phyloP scores from a whole-genome alignment of 2,888 invertebrate species.

The Mythimna vitellina region DNA sequence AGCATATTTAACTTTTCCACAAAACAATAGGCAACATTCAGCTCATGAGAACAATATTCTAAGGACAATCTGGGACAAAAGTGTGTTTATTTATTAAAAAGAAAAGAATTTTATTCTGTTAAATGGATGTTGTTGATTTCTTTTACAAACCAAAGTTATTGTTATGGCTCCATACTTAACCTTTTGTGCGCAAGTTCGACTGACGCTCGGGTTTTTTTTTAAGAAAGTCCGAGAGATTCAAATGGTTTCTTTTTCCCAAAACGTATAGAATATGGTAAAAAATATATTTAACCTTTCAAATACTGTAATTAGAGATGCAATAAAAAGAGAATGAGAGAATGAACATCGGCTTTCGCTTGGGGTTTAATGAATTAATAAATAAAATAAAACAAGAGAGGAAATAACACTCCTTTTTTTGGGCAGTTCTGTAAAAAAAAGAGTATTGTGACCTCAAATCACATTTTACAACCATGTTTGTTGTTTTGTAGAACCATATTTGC shows the following conservation, averaged over 20 bases:
- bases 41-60: background rate
- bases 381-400: background rate
- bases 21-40: background rate
- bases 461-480: too few species aligned
- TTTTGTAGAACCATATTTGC: too few species aligned
- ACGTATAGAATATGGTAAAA: too few species aligned
- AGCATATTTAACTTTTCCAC: background rate
- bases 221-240: background rate
- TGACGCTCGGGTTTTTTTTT: background rate
- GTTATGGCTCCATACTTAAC: too few species aligned
- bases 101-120: background rate
- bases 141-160: background rate
- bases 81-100: conserved; percentile 11
- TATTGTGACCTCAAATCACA: background rate
- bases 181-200: too few species aligned
- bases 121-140: background rate
- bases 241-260: background rate
- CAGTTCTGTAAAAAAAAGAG: background rate
- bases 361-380: too few species aligned
- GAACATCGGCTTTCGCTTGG: too few species aligned
- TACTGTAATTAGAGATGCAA: too few species aligned
- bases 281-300: too few species aligned
- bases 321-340: too few species aligned
- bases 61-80: background rate
- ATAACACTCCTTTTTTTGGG: too few species aligned